phyloP scores from a whole-genome alignment of 2,888 invertebrate species.

The Lithophane semibrunnea region DNA sequence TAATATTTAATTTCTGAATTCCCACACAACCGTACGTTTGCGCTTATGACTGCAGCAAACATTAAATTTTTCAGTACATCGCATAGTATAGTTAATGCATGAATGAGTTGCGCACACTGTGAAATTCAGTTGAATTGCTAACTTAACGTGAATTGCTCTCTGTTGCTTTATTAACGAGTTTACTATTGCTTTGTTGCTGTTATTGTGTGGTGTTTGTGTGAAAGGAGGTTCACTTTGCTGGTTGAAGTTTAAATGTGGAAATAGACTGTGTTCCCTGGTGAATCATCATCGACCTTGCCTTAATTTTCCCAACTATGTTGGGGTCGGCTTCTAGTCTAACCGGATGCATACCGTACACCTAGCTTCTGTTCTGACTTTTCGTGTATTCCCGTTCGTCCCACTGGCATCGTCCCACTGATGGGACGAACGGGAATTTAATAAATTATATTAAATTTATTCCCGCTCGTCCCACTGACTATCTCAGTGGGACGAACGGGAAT shows the following conservation, averaged over 20 bases:
- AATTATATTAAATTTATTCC: too few species aligned
- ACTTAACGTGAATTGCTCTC: conserved; percentile 59
- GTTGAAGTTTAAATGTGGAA: conserved; percentile 6
- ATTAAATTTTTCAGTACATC: conserved; percentile 62
- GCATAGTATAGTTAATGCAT: conserved; percentile 61
- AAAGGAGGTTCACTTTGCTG: conserved; percentile 15
- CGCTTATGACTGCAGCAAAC: conserved; percentile 36
- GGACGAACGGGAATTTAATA: too few species aligned
- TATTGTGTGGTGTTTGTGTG: conserved; percentile 22
- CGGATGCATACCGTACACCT: too few species aligned
- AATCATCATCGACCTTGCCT: background rate
- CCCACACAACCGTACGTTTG: background rate
- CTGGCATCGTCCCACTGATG: too few species aligned
- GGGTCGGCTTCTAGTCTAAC: background rate
- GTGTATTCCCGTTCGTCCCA: too few species aligned
- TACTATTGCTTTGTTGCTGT: conserved; percentile 40
- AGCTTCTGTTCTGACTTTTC: too few species aligned
- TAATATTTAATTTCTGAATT: background rate
- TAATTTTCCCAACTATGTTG: background rate
- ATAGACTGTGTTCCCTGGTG: background rate
- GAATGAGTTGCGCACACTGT: conserved; percentile 48
- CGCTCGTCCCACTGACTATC: too few species aligned
- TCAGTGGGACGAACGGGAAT: too few species aligned
- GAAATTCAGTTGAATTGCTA: conserved; percentile 56
- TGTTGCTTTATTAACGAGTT: conserved; percentile 62